These are phyloP conservation scores for Danio rerio DNA, from an alignment of 2,113 vertebrate genomes.

Conservation along the genomic window GRCz12tu NC_133188.1:39209001-39209500, in stretches of 20 bases:
- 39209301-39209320: slow-evolving; percentile 80
- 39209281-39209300: slow-evolving; percentile 88
- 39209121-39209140: slow-evolving; percentile 92
- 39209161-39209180: slow-evolving; percentile 78
- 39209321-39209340: slow-evolving; percentile 91
- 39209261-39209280: slow-evolving; percentile 91
- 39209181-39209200: slow-evolving; percentile 91
- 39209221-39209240: slow-evolving; percentile 95
- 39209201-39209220: slow-evolving; percentile 92
- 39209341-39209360: slow-evolving; percentile 91
- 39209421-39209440: slow-evolving; percentile 90
- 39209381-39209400: slow-evolving; percentile 96
- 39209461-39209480: slow-evolving; percentile 91
- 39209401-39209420: slow-evolving; percentile 96
- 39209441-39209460: slow-evolving; percentile 89
- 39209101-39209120: slow-evolving; percentile 90
- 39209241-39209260: slow-evolving; percentile 96
- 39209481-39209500: slow-evolving; percentile 85
- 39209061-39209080: slow-evolving; percentile 89
- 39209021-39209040: slow-evolving; percentile 80
- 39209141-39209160: slow-evolving; percentile 87
- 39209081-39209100: slow-evolving; percentile 89
- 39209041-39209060: slow-evolving; percentile 85
- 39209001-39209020: slow-evolving; percentile 70
- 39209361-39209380: slow-evolving; percentile 90